These are phyloP conservation scores for Coenobita brevimanus DNA, from an alignment of 1,140 invertebrate genomes.

Conservation along the genomic window DNA sequence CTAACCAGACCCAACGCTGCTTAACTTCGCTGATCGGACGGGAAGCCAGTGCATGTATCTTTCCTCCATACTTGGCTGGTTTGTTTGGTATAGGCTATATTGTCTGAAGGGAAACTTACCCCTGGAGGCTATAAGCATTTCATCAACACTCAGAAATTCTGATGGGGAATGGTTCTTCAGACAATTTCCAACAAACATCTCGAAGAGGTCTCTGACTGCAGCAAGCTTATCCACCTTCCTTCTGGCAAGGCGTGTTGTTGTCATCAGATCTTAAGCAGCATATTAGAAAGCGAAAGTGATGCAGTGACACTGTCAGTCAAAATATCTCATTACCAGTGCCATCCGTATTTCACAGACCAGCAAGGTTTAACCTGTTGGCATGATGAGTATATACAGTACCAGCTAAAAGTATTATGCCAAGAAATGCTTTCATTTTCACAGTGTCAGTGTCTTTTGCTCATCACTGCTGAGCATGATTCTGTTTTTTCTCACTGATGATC, in stretches of 20 bases:
- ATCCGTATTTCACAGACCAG: no score
- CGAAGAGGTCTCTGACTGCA: slow-evolving; percentile 53
- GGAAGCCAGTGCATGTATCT: slow-evolving; percentile 64
- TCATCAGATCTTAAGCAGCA: slow-evolving; percentile 51
- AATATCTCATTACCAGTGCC: no score
- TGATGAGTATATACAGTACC: background rate
- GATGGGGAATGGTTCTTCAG: slow-evolving; percentile 26
- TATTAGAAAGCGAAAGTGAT: slow-evolving; percentile 28
- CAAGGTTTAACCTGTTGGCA: no score
- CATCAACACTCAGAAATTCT: no score
- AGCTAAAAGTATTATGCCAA: slow-evolving; percentile 40
- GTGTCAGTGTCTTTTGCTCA: slow-evolving; percentile 37
- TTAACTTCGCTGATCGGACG: no score
- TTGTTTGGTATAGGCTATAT: slow-evolving; percentile 69
- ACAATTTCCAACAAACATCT: slow-evolving; percentile 65
- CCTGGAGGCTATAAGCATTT: slow-evolving; percentile 68
- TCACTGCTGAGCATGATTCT: slow-evolving; percentile 25
- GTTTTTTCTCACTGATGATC: background rate
- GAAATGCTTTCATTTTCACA: slow-evolving; percentile 39
- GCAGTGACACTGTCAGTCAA: slow-evolving; percentile 38
- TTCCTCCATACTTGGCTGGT: slow-evolving; percentile 70
- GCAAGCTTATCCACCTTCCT: slow-evolving; percentile 61
- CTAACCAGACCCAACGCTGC: no score
- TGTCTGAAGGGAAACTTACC: slow-evolving; percentile 65
- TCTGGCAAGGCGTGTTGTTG: slow-evolving; percentile 39